phyloP scores from a whole-genome alignment of 2,113 vertebrate species.

The Tonatia bakeri region DNA sequence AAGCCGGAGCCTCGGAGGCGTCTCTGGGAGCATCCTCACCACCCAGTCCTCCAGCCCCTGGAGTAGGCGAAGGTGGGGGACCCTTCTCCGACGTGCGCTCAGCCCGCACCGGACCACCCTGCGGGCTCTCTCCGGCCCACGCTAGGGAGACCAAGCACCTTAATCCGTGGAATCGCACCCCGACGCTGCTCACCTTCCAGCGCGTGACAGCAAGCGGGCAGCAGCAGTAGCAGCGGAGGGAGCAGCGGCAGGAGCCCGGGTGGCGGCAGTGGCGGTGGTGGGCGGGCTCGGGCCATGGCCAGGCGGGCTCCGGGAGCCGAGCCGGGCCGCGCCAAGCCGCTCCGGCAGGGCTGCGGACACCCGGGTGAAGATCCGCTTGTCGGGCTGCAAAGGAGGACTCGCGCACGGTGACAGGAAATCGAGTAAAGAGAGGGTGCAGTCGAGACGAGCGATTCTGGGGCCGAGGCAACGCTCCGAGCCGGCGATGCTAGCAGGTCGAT shows the following conservation, averaged over 20 bases:
- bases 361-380: not conserved
- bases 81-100: conserved; percentile 10
- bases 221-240: conserved; percentile 52
- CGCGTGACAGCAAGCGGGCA: conserved; percentile 76
- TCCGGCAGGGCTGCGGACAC: conserved; percentile 30
- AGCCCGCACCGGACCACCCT: too few relatives aligned
- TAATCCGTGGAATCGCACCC: not conserved
- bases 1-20: not conserved
- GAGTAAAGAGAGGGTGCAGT: not conserved
- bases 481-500: conserved; percentile 36
- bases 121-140: not conserved
- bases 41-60: not conserved
- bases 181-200: conserved; percentile 80
- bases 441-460: not conserved
- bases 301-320: conserved; percentile 34
- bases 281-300: conserved; percentile 76
- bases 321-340: conserved; percentile 57
- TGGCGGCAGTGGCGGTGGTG: conserved; percentile 68
- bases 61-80: not conserved
- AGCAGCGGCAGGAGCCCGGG: conserved; percentile 45
- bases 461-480: not conserved
- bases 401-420: conserved; percentile 6
- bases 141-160: not conserved
- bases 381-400: not conserved
- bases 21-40: not conserved